phyloP scores from a whole-genome alignment of 2,113 vertebrate species.

The Psophia crepitans region DNA sequence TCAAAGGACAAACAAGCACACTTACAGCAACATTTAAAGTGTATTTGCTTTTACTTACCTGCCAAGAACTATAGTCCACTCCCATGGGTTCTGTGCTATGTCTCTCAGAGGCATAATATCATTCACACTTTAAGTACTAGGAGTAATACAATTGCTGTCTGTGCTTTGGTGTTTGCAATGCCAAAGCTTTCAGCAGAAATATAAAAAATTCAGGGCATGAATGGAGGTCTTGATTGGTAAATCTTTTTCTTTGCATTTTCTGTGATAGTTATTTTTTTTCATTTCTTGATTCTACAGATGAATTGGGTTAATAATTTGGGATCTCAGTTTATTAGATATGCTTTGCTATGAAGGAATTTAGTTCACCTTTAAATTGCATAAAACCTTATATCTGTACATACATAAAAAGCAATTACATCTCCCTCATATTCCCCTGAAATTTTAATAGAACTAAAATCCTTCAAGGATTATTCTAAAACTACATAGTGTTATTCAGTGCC shows the following conservation, averaged over 20 bases:
- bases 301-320: constrained; percentile 27
- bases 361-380: constrained; percentile 27
- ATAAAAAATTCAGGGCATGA: not conserved
- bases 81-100: not conserved
- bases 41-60: constrained; percentile 7
- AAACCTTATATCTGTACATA: not conserved
- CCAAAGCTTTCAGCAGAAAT: not conserved
- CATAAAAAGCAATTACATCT: constrained; percentile 15
- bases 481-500: constrained; percentile 32
- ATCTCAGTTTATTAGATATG: constrained; percentile 46
- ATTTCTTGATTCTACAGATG: not conserved
- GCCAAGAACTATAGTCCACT: not conserved
- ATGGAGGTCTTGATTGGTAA: not conserved
- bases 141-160: not conserved
- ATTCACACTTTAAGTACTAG: not conserved
- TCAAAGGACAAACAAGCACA: not conserved
- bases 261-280: not conserved
- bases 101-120: not conserved
- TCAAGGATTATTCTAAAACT: constrained; percentile 55
- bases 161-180: not conserved
- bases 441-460: constrained; percentile 56
- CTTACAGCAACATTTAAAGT: not conserved
- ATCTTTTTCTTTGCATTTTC: not conserved
- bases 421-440: constrained; percentile 38
- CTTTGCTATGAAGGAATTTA: constrained; percentile 21